These are phyloP conservation scores for Drosophila leonis DNA, from an alignment of 2,888 invertebrate genomes.

Conservation along the genomic window DNA sequence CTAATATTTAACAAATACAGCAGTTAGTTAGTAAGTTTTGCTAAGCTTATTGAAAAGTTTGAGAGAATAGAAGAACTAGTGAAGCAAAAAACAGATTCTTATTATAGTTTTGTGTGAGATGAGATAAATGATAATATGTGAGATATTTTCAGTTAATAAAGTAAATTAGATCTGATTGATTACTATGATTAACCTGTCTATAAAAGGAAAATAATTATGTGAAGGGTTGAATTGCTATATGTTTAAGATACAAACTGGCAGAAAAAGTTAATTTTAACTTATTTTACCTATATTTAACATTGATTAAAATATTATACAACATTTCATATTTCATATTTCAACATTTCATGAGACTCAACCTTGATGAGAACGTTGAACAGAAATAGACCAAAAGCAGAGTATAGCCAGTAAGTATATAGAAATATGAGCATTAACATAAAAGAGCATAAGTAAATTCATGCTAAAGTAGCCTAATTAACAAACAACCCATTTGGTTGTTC, in stretches of 20 bases:
- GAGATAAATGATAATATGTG: background rate
- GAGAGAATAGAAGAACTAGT: background rate
- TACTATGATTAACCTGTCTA: too few species aligned
- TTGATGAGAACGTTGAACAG: background rate
- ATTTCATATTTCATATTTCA: too few species aligned
- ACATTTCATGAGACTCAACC: background rate
- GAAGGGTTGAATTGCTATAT: too few species aligned
- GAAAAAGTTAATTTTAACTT: too few species aligned
- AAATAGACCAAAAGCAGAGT: too few species aligned
- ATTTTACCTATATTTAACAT: too few species aligned
- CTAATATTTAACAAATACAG: background rate
- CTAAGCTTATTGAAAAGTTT: background rate
- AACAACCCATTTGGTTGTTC: conserved; percentile 8
- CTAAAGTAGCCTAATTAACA: conserved; percentile 29
- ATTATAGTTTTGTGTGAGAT: background rate
- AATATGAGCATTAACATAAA: background rate
- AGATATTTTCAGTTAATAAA: background rate
- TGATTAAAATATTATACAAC: too few species aligned
- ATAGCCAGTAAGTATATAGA: background rate
- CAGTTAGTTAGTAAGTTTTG: background rate
- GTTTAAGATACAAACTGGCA: too few species aligned
- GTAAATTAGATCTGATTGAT: too few species aligned
- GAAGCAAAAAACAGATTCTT: background rate
- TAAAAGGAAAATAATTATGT: too few species aligned
- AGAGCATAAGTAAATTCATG: background rate